Percentiles rank a stretch among this genome's conserved stretches.
Conservation (phyloP, 2,797 vertebrate genomes). For the Gorsachius magnificus region DNA sequence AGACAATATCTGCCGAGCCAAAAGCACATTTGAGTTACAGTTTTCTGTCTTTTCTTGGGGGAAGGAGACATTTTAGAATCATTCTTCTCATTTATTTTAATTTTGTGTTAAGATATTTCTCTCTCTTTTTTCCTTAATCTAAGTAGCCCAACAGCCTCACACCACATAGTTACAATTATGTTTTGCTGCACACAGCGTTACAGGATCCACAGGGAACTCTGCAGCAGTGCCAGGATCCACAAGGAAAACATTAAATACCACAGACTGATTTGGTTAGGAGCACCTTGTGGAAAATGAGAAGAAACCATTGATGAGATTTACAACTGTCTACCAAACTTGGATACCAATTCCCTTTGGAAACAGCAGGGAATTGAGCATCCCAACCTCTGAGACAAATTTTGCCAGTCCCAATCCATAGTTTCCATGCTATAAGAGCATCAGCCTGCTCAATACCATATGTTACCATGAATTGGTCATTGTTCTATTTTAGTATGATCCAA, state of each 20-base stretch:
- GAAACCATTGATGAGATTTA: slow-evolving; percentile 41
- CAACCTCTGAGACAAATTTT: slow-evolving; percentile 17
- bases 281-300: slow-evolving; percentile 50
- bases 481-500: not conserved
- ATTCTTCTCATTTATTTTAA: not conserved
- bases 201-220: not conserved
- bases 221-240: not conserved
- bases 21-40: not conserved
- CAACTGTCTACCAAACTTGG: slow-evolving; percentile 28
- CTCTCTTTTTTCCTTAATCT: not conserved
- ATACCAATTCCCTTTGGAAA: slow-evolving; percentile 10
- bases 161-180: not conserved
- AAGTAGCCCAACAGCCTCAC: not conserved
- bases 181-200: not conserved
- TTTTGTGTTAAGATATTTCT: not conserved
- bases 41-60: not conserved
- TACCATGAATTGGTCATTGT: not conserved
- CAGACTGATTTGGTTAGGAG: slow-evolving; percentile 16
- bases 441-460: not conserved
- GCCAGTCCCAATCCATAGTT: slow-evolving; percentile 1
- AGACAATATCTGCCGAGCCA: not conserved
- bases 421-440: not conserved
- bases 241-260: slow-evolving; percentile 29
- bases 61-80: not conserved
- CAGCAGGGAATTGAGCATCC: slow-evolving; percentile 12